A percentile compares a stretch with the other conserved stretches of the same genome.
Evolutionary conservation across 1,140 invertebrate species (phyloP).

Genomic region (Ceratitis capitata): DNA sequence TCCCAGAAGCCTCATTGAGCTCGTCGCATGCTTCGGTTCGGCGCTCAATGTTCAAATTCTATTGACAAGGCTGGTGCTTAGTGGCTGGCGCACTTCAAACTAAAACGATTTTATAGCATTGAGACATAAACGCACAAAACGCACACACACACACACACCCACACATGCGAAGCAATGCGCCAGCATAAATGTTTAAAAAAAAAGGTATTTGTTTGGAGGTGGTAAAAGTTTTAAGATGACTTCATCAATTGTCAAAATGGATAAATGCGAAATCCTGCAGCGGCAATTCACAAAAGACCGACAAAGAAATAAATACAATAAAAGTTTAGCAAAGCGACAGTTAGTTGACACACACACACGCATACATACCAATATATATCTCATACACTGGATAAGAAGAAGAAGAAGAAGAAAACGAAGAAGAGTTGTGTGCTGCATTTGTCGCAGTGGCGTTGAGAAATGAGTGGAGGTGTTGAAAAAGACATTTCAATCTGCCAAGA

Average conservation of each 20-base stretch:
- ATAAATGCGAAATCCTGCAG: conserved; percentile 15
- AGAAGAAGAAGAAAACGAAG: too few relatives aligned
- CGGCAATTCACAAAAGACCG: conserved; percentile 27
- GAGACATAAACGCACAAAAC: background rate
- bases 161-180: background rate
- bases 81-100: too few relatives aligned
- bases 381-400: too few relatives aligned
- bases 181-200: background rate
- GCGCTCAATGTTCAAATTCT: background rate
- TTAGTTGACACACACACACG: too few relatives aligned
- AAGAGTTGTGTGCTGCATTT: background rate
- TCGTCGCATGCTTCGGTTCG: background rate
- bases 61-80: background rate
- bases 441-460: background rate
- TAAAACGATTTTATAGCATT: background rate
- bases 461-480: background rate
- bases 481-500: background rate
- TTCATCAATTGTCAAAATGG: conserved; percentile 37
- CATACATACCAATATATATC: too few relatives aligned
- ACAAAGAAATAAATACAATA: conserved; percentile 1
- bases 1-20: conserved; percentile 23
- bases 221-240: conserved; percentile 28
- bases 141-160: background rate
- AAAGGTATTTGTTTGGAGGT: background rate
- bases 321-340: background rate